Evolutionary conservation across 1,140 invertebrate genomes (phyloP).

Genomic region (Drosophila mayri): DNA sequence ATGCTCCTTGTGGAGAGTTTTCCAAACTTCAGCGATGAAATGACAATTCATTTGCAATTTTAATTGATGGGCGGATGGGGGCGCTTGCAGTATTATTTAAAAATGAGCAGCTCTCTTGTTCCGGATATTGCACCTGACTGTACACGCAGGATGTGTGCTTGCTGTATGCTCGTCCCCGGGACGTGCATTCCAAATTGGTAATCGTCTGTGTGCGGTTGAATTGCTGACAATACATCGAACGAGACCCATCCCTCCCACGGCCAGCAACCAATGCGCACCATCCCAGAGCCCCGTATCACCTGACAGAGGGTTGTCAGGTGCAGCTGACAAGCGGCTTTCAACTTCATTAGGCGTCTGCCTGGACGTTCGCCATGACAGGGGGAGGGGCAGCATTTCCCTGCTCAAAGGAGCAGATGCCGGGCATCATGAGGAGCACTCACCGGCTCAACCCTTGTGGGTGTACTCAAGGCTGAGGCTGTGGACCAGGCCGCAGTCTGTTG

Average conservation of each 20-base stretch:
- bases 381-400: not conserved
- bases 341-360: slow-evolving; percentile 52
- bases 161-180: slow-evolving; percentile 10
- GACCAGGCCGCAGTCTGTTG: slow-evolving; percentile 21
- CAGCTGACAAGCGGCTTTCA: slow-evolving; percentile 24
- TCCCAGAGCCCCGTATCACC: not conserved
- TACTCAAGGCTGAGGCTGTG: slow-evolving; percentile 40
- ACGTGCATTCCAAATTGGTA: slow-evolving; percentile 47
- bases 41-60: slow-evolving; percentile 37
- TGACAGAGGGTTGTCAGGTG: slow-evolving; percentile 18
- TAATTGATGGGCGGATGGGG: not conserved
- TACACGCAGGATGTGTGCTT: slow-evolving; percentile 34
- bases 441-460: slow-evolving; percentile 37
- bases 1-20: slow-evolving; percentile 2
- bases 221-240: slow-evolving; percentile 39
- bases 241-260: not conserved
- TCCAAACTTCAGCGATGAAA: slow-evolving; percentile 25
- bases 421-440: not conserved
- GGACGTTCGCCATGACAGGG: not conserved
- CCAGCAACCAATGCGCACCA: slow-evolving; percentile 7
- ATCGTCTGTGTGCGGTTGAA: slow-evolving; percentile 57
- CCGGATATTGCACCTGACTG: slow-evolving; percentile 56
- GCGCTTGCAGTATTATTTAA: slow-evolving; percentile 28
- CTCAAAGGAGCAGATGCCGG: slow-evolving; percentile 9
- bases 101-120: slow-evolving; percentile 26